Conservation (phyloP, 1,140 invertebrate genomes). For the Oscheius sp. region DNA sequence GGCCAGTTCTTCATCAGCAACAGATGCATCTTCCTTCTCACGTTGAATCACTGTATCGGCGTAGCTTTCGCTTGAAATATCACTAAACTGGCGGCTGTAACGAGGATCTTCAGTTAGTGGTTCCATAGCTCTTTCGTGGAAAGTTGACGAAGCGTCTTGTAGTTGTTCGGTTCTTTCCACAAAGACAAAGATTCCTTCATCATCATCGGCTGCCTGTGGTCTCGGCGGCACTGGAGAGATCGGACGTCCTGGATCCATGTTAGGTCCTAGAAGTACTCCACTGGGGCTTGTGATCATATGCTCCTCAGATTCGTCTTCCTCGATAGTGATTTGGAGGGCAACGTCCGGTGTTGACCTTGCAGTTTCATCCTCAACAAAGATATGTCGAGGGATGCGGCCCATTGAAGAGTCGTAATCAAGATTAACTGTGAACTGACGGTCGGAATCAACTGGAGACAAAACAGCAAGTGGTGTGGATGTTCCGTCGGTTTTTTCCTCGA, state of each 20-base stretch:
- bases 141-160: background rate
- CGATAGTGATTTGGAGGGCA: conserved; percentile 27
- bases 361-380: conserved; percentile 10
- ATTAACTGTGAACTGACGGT: conserved; percentile 21
- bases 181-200: conserved; percentile 25
- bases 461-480: conserved; percentile 29
- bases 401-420: conserved; percentile 23
- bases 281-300: conserved; percentile 24
- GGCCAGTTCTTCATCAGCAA: conserved; percentile 7
- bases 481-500: conserved; percentile 17
- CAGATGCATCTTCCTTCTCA: conserved; percentile 17
- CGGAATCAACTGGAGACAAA: conserved; percentile 34
- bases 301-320: conserved; percentile 24
- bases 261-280: conserved; percentile 19
- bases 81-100: conserved; percentile 24
- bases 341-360: conserved; percentile 37
- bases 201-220: conserved; percentile 14
- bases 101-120: conserved; percentile 18
- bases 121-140: conserved; percentile 29
- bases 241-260: conserved; percentile 30
- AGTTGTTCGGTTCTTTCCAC: conserved; percentile 10
- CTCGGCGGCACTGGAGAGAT: conserved; percentile 41
- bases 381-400: background rate
- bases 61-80: conserved; percentile 28
- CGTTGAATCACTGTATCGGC: conserved; percentile 34